These are phyloP conservation scores for Scophthalmus maximus DNA, from an alignment of 2,113 vertebrate species.

Conservation along the genomic window DNA sequence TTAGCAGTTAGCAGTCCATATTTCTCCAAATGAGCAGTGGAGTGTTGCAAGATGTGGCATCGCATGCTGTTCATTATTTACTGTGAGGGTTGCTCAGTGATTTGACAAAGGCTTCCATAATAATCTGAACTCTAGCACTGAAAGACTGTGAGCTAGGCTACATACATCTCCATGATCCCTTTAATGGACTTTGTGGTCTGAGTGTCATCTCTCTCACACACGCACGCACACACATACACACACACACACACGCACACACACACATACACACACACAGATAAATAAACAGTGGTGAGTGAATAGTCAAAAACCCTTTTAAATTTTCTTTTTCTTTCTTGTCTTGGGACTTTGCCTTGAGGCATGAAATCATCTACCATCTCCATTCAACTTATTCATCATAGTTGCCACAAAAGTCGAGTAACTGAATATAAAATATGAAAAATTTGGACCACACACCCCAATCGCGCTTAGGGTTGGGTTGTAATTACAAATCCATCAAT, in stretches of 20 bases:
- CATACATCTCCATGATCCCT: slow-evolving; percentile 66
- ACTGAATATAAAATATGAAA: not conserved
- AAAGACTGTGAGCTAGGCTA: slow-evolving; percentile 47
- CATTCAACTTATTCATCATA: not conserved
- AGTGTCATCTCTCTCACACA: slow-evolving; percentile 17
- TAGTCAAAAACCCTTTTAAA: not conserved
- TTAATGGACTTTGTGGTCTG: slow-evolving; percentile 63
- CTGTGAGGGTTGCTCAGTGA: slow-evolving; percentile 63
- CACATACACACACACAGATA: too few species aligned
- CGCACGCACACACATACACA: not conserved
- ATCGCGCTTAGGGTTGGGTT: too few species aligned
- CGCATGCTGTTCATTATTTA: slow-evolving; percentile 59
- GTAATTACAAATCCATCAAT: too few species aligned
- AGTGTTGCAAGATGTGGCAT: slow-evolving; percentile 50
- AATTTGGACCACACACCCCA: not conserved
- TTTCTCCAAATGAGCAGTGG: slow-evolving; percentile 54
- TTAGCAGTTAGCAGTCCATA: slow-evolving; percentile 49
- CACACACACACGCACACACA: too few species aligned
- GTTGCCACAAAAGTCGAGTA: not conserved
- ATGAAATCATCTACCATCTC: not conserved
- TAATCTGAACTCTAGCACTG: slow-evolving; percentile 60
- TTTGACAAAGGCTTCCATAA: slow-evolving; percentile 59
- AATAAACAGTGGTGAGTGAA: not conserved
- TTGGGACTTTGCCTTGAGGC: slow-evolving; percentile 1
- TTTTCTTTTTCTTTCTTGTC: not conserved